A percentile compares a stretch with the other conserved stretches of the same genome.
phyloP scores from a whole-genome alignment of 2,113 vertebrate species.

The Panthera uncia region DNA sequence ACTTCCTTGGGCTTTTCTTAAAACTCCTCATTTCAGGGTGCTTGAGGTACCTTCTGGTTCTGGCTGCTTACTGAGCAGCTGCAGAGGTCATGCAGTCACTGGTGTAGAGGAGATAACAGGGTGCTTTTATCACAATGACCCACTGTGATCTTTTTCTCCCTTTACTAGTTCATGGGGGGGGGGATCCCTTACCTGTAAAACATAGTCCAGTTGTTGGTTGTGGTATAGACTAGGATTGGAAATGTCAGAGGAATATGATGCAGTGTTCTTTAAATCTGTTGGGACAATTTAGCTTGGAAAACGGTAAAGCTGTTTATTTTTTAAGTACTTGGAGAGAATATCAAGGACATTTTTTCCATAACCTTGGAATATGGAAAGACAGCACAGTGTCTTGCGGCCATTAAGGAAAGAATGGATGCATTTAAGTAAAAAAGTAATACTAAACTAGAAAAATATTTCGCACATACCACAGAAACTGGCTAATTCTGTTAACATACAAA shows the following conservation, averaged over 20 bases:
- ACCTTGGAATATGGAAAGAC: not conserved
- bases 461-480: not conserved
- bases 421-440: not conserved
- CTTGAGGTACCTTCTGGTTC: too few relatives aligned
- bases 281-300: not conserved
- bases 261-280: not conserved
- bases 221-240: not conserved
- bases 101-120: rapidly evolving
- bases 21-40: not conserved
- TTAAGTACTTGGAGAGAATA: not conserved
- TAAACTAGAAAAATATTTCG: not conserved
- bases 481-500: not conserved
- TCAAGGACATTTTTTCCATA: not conserved
- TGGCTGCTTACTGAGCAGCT: not conserved
- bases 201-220: not conserved
- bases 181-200: not conserved
- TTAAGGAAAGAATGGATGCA: not conserved
- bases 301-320: not conserved
- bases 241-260: not conserved
- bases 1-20: not conserved
- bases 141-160: not conserved
- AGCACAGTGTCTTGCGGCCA: not conserved
- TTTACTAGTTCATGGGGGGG: not conserved
- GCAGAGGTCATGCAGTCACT: too few relatives aligned
- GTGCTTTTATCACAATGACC: rapidly evolving